A percentile compares a stretch with the other conserved stretches of the same genome.
phyloP scores from a whole-genome alignment of 2,113 vertebrate species.

The Pelvicachromis taeniatus region DNA sequence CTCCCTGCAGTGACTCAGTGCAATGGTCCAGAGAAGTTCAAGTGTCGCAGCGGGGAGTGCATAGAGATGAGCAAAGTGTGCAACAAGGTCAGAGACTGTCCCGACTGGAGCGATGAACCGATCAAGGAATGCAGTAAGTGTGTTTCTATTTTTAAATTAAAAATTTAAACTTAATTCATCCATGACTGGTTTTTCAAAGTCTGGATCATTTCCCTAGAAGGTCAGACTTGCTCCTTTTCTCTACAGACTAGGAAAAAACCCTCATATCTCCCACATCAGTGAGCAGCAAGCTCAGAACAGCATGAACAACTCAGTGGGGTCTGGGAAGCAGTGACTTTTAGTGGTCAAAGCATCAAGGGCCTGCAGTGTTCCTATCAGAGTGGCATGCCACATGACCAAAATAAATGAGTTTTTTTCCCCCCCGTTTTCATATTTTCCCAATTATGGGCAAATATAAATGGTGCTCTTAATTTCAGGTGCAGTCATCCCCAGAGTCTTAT shows the following conservation, averaged over 20 bases:
- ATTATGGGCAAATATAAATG: background rate
- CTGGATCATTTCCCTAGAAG: background rate
- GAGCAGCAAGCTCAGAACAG: background rate
- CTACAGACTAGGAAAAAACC: too few relatives aligned
- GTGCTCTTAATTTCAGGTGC: background rate
- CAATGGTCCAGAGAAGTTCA: slow-evolving; percentile 88
- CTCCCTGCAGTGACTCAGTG: slow-evolving; percentile 83
- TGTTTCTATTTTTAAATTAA: background rate
- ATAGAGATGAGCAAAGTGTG: slow-evolving; percentile 92
- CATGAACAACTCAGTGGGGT: background rate
- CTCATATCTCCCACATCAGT: background rate
- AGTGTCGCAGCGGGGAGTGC: slow-evolving; percentile 93
- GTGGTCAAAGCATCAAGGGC: background rate
- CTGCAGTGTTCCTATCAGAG: background rate
- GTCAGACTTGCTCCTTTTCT: background rate
- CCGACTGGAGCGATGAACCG: slow-evolving; percentile 97
- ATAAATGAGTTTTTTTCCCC: background rate
- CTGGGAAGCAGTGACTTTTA: background rate
- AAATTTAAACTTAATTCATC: background rate
- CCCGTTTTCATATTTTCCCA: background rate
- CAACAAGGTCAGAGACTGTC: slow-evolving; percentile 90
- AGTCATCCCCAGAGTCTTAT: background rate
- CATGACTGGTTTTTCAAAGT: background rate
- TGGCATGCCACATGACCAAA: background rate
- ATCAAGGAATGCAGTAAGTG: slow-evolving; percentile 92